Conservation (phyloP, 2,113 vertebrate species). For the Pelvicachromis taeniatus region DNA sequence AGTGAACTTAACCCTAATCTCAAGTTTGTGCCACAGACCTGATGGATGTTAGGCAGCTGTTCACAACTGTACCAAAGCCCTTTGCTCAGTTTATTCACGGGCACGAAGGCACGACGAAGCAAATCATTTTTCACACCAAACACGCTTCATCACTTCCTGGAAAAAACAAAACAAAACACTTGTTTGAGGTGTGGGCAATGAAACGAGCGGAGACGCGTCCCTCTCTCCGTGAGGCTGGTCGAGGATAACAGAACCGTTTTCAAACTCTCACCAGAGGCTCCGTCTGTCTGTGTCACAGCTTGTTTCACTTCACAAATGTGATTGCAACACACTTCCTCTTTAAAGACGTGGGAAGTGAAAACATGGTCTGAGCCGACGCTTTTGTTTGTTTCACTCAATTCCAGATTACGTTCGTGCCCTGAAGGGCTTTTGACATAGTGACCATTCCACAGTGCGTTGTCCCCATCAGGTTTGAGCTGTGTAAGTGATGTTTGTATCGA, state of each 20-base stretch:
- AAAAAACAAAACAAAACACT: neutral
- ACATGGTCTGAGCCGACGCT: neutral
- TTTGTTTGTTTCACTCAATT: neutral
- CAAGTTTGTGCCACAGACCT: neutral
- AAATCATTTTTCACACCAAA: neutral
- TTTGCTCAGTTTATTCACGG: neutral
- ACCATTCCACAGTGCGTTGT: neutral
- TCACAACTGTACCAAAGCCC: neutral
- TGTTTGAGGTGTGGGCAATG: neutral
- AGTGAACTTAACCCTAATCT: neutral
- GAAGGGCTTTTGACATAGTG: neutral
- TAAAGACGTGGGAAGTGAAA: slow-evolving; percentile 25
- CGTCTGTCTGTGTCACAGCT: neutral
- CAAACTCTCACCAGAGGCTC: neutral
- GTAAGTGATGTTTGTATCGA: neutral
- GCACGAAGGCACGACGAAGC: neutral
- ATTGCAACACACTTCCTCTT: slow-evolving; percentile 38
- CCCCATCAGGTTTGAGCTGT: neutral
- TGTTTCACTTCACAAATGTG: slow-evolving; percentile 11
- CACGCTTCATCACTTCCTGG: neutral
- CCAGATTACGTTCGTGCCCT: neutral
- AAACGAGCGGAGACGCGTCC: neutral
- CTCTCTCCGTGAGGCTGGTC: neutral
- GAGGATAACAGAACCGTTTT: neutral
- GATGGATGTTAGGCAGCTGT: neutral